These are phyloP conservation scores for Cassiopea andromeda DNA, from an alignment of 30 jellyfish, hydroid and myxozoan species.

Conservation along the genomic window DNA sequence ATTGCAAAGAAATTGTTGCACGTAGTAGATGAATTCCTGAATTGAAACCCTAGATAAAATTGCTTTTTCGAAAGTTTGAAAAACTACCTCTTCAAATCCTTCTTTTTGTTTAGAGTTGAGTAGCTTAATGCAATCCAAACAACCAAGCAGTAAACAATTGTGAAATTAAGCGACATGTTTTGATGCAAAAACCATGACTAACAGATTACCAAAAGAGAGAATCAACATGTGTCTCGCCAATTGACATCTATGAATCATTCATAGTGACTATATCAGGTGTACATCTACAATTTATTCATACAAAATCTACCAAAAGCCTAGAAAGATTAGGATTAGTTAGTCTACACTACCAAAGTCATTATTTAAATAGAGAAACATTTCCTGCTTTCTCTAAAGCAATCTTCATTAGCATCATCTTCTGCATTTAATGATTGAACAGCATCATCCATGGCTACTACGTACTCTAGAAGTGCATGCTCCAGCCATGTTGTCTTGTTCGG, in stretches of 20 bases:
- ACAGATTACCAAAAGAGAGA: not conserved
- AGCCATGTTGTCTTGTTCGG: conserved; percentile 90
- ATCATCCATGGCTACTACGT: conserved; percentile 57
- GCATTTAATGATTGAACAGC: not conserved
- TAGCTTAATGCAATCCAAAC: not conserved
- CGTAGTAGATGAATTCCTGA: too few relatives aligned
- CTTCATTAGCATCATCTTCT: not conserved
- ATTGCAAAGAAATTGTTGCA: too few relatives aligned
- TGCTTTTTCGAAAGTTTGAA: too few relatives aligned
- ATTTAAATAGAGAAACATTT: not conserved
- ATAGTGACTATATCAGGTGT: not conserved
- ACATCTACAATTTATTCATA: not conserved
- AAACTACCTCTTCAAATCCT: too few relatives aligned
- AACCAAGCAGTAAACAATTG: not conserved
- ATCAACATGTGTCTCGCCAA: not conserved
- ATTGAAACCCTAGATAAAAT: too few relatives aligned
- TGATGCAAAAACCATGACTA: not conserved
- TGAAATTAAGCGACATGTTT: not conserved
- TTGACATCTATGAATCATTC: not conserved
- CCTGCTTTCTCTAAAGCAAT: not conserved
- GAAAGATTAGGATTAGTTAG: not conserved
- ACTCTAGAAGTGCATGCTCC: conserved; percentile 85
- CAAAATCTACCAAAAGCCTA: not conserved
- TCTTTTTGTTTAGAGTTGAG: not conserved
- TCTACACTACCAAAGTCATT: not conserved